Evolutionary conservation across 2,113 vertebrate genomes (phyloP), one percentile per base, ranked within the genome.

Genomic region (Peromyscus maniculatus): DNA sequence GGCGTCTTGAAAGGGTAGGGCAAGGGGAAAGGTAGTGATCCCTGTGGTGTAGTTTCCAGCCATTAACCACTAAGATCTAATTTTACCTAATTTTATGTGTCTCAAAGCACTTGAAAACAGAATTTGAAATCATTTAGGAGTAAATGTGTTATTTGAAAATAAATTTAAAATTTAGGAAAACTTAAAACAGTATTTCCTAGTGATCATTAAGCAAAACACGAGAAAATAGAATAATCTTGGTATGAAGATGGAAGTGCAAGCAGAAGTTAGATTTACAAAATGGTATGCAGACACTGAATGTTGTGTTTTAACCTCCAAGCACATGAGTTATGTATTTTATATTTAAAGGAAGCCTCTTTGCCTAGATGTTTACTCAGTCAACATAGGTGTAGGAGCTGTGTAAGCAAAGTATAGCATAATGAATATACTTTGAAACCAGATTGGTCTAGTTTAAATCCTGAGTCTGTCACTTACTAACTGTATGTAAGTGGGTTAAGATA

Each of bases 101-200:
- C 87, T 49, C 90, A 69, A 87, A 46, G 43, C 6, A 74, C 92
- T 80, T 82, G 71, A 83, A 91, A 84, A 31, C 12, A 80, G 26
- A 96, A 80, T 71, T 86, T 13, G 93, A 84, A 94, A 64, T 77
- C 21, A 28, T 67, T 94, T 43, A 93, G 69, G 88, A 62, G 39
- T 82, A 94, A 92, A 59, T 94, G 8, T 82, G 55, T 74, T 67
- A 39, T 59, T 49, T 87, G 13, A 77, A 96, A 87, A 52, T 89
- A 82, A 95, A 17, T 55, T 62, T 67, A 55, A 66, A 89, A n/a
- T 78, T 78, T 24, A 66, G 87, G 31, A 64, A 94, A 36, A 89
- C 19, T 94, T 93, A 87, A 95, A 83, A 57, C 43, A 79, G 31
- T 21, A 91, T 71, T 94, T 93, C 88, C 24, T 95, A 1, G 24